Evolutionary conservation across 1,140 invertebrate species (phyloP).

Genomic region (Lucilia cuprina): DNA sequence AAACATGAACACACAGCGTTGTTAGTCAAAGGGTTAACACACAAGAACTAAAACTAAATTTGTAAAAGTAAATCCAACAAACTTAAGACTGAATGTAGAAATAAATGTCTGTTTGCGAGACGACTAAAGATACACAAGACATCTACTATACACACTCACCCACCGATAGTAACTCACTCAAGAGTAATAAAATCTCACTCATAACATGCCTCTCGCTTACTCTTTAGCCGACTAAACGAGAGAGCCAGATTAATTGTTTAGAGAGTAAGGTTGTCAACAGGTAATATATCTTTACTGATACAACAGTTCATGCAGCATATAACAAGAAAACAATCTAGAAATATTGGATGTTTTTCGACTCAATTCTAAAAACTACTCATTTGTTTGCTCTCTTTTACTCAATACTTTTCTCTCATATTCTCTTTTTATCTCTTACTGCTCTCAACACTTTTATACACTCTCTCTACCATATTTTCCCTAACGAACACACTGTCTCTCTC

Average conservation of each 20-base stretch:
- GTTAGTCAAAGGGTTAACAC: constrained; percentile 56
- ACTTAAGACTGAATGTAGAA: neutral
- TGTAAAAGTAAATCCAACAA: constrained; percentile 6
- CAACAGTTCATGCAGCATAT: neutral
- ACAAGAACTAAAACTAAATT: constrained; percentile 34
- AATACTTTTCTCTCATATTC: neutral
- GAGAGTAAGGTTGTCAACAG: neutral
- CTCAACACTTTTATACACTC: constrained; percentile 5
- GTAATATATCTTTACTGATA: constrained; percentile 10
- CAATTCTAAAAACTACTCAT: neutral
- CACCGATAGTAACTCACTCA: neutral
- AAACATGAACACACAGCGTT: constrained; percentile 54
- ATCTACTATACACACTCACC: neutral
- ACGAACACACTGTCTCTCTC: constrained; percentile 21
- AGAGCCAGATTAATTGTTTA: neutral
- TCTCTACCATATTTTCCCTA: constrained; percentile 35
- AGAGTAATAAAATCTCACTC: too few species aligned
- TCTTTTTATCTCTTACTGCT: neutral
- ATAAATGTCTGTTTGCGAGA: neutral
- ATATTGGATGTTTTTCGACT: neutral
- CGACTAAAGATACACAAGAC: too few species aligned
- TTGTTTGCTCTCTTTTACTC: constrained; percentile 2
- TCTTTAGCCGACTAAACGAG: neutral
- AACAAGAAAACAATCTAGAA: neutral
- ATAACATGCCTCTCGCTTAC: too few species aligned